Base-by-base conservation (phyloP, 2,113 vertebrate species). In the Haplochromis vanheusdeni region DNA sequence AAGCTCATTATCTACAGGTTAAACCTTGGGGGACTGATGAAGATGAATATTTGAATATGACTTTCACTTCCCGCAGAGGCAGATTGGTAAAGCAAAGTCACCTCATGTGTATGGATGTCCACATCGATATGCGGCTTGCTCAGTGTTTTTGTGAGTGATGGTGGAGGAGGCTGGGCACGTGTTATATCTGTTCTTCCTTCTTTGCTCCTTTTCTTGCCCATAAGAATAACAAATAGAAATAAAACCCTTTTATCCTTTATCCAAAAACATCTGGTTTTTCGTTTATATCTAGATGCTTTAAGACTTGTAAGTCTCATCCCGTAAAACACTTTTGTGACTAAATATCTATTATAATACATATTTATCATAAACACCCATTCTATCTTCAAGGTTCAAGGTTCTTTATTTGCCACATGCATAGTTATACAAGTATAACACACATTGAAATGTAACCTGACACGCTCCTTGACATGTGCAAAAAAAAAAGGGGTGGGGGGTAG, bases 81-180 rank as follows among this genome's bases (percentile, higher is more conserved):
- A 68, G 87, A 79, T 85, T 87, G 87, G 51, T 56, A 6, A 49
- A 83, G 82, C 45, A 70, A 80, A 89, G 89, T 84, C 91, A 70
- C 77, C 88, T 92, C 87, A 88, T 92, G 89, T 7, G 84, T 91
- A 87, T 91, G 86, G 80, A 90, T 92, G 80, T 68, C 16, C 14
- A 12, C 82, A 81, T 91, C 37, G 19, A 87, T 85, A 84, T 86
- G 80, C 84, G 40, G 75, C 56, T 79, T 37, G 62, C 21, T 58
- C 7, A 0, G 33, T 79, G 33, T 28, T 49, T 77, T 56, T 82
- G 68, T 82, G 40, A 17, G 79, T 60, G 79, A 54, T 79, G 7
- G 47, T 54, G 31, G 31, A 26, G 35, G 9, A 26, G 42, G 17
- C 5, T 21, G 55, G 19, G 56, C 14, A 28, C 26, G 9, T 19